Evolutionary conservation across 2,113 vertebrate species (phyloP).

Genomic region (Colinus virginianus): DNA sequence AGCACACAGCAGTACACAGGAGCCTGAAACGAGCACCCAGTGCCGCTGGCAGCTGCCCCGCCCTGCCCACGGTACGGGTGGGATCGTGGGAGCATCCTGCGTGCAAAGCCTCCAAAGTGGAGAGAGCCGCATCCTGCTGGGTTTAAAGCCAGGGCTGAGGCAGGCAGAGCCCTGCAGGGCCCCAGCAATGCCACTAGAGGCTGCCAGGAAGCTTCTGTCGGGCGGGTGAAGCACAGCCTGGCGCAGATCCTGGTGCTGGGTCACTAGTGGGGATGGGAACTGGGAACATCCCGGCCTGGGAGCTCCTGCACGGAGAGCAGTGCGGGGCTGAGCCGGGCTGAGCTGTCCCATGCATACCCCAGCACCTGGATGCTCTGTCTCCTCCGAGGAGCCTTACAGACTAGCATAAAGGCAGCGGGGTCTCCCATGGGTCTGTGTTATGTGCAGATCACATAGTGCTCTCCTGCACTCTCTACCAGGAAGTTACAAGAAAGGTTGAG

Average conservation of each 20-base stretch:
- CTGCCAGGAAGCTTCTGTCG: not conserved
- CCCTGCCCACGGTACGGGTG: not conserved
- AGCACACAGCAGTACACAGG: accelerated
- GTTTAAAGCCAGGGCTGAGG: not conserved
- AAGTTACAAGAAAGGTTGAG: not conserved
- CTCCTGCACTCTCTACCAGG: not conserved
- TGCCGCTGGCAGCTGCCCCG: not conserved
- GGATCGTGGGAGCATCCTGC: accelerated
- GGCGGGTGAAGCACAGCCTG: not conserved
- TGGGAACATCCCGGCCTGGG: not conserved
- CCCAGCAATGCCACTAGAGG: not conserved
- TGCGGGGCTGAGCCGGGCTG: not conserved
- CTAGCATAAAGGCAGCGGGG: not conserved
- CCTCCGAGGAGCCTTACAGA: not conserved
- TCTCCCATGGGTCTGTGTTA: accelerated
- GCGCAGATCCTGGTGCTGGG: not conserved
- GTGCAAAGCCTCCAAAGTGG: not conserved
- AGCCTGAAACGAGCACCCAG: not conserved
- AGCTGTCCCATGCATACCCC: not conserved
- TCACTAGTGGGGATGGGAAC: not conserved
- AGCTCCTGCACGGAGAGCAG: accelerated
- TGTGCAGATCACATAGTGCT: not conserved
- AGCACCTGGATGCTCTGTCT: not conserved
- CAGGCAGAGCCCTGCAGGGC: not conserved
- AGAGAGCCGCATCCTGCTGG: not conserved